Base-by-base conservation (phyloP, 2,113 vertebrate genomes). In the Fregetta grallaria region DNA sequence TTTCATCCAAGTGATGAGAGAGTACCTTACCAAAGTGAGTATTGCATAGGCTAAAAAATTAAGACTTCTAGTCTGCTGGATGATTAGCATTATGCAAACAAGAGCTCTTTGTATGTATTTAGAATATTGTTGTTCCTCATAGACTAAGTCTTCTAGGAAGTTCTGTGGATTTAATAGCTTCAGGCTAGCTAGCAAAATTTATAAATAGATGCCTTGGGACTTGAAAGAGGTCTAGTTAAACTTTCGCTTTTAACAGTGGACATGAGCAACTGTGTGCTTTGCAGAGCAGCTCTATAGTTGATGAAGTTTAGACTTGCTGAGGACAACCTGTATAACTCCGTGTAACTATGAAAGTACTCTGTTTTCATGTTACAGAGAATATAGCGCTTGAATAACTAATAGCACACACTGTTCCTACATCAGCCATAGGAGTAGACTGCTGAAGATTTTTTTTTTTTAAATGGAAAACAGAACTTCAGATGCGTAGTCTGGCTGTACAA, bases 1-100 rank as follows among this genome's bases (percentile, higher is more conserved):
- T 96, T 99, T 99, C 97, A 98, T 99, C 97, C 99, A 99, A 97
- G 98, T 99, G 96, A 99, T 99, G 98, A 98, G 98, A 94, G 99
- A 99, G 86, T 99, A 99, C 96, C 98, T 99, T 93, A 97, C 98
- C 91, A 99, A 99, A 98, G 99, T 99, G 88, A 97, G 98, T 96
- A 50, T 71, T 75, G 38, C 32, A 22, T 71, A 73, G 76, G 18
- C n/a, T 56, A 23, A 40, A 49, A 74, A 38, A 32, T 23, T 58
- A 47, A 53, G 23, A 32, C 22, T 89, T 80, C 3, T 25, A 38
- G 29, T 74, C 50, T 49, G 30, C 14, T 73, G 22, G 38, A 15
- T 74, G 21, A 67, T 67, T 76, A 76, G 80, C 23, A 30, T 70
- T 84, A 40, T 32, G 49, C 44, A 93, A 91, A 79, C 15, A 27